These are phyloP conservation scores for Meloidogyne hapla DNA, from an alignment of 1,140 invertebrate genomes.

Conservation along the genomic window DNA sequence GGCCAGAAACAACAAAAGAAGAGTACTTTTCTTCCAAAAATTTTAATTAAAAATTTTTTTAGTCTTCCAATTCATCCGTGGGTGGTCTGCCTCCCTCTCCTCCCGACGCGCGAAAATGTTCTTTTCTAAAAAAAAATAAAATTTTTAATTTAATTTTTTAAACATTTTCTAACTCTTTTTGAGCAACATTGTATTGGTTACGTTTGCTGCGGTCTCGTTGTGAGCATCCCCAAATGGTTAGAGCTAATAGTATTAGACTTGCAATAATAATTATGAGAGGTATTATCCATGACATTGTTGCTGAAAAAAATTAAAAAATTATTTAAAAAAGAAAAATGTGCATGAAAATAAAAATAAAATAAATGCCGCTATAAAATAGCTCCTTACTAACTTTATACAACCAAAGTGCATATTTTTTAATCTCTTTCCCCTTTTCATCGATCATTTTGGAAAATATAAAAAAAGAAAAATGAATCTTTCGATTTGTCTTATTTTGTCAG, in stretches of 20 bases:
- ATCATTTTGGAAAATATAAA: constrained; percentile 3
- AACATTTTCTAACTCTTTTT: constrained; percentile 30
- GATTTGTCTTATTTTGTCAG: not conserved
- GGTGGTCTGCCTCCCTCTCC: constrained; percentile 5
- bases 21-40: not conserved
- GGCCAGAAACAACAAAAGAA: not conserved
- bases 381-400: not conserved
- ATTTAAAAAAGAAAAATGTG: not conserved
- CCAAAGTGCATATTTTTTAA: not conserved
- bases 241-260: constrained; percentile 11
- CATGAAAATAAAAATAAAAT: not conserved
- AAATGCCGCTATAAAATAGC: not conserved
- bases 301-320: constrained; percentile 3
- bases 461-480: not conserved
- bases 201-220: constrained; percentile 12
- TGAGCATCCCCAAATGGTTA: constrained; percentile 26
- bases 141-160: not conserved
- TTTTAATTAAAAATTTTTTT: not conserved
- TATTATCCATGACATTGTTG: constrained; percentile 22
- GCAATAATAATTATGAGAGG: constrained; percentile 30
- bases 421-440: not conserved
- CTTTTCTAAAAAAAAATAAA: constrained; percentile 11
- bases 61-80: constrained; percentile 14
- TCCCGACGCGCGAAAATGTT: not conserved
- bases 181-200: constrained; percentile 32